Percentiles rank a stretch among this genome's conserved stretches.
These are phyloP conservation scores for Steinernema feltiae DNA, from an alignment of 1,140 invertebrate species.

Conservation along the genomic window DNA sequence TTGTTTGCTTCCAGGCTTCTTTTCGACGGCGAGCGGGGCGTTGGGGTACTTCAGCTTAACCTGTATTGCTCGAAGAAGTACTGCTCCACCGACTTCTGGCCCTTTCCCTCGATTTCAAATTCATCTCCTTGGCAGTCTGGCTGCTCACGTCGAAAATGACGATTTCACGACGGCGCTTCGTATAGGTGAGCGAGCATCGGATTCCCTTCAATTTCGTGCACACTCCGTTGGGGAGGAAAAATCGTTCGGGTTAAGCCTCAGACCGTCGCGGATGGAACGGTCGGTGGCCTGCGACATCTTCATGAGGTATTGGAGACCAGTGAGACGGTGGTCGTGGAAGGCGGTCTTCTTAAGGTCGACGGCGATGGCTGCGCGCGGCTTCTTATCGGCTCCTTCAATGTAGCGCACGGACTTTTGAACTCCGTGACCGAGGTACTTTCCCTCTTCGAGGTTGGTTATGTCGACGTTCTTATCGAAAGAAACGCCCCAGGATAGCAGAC, in stretches of 20 bases:
- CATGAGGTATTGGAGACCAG: not conserved
- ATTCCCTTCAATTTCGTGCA: not conserved
- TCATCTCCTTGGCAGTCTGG: not conserved
- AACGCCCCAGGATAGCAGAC: constrained; percentile 1
- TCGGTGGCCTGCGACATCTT: not conserved
- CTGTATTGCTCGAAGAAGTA: constrained; percentile 26
- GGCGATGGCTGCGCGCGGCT: not conserved
- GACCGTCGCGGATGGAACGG: not conserved
- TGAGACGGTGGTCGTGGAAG: constrained; percentile 22
- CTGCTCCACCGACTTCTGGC: constrained; percentile 16
- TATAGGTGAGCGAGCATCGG: not conserved
- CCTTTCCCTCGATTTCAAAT: constrained; percentile 22
- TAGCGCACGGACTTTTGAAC: constrained; percentile 4
- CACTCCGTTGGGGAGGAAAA: not conserved
- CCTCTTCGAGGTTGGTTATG: not conserved
- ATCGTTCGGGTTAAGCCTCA: not conserved
- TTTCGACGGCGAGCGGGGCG: not conserved
- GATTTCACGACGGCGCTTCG: not conserved
- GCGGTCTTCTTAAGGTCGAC: constrained; percentile 21
- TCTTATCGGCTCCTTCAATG: not conserved
- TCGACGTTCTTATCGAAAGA: not conserved
- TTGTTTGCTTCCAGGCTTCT: not conserved
- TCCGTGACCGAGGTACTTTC: not conserved
- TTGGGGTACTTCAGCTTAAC: constrained; percentile 10
- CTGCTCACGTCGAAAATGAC: not conserved